Evolutionary conservation across 2,888 invertebrate species (phyloP).

Genomic region (Malacosoma neustria): DNA sequence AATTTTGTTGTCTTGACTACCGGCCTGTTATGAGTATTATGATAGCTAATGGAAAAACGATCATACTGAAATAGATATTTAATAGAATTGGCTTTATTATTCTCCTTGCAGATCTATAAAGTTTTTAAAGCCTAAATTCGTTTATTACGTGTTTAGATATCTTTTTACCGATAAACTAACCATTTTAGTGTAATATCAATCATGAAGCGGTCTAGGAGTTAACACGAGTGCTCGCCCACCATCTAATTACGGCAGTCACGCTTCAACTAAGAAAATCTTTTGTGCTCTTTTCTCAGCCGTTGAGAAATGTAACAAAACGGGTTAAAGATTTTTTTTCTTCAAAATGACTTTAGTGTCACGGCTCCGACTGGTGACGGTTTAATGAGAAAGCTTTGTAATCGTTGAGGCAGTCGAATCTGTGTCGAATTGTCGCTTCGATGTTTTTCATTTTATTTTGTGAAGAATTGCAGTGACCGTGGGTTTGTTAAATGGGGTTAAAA

Average conservation of each 20-base stretch:
- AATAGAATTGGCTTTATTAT: too few relatives aligned
- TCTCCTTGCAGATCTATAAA: too few relatives aligned
- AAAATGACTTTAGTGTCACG: conserved; percentile 68
- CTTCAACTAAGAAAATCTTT: conserved; percentile 68
- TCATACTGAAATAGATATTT: too few relatives aligned
- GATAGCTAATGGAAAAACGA: too few relatives aligned
- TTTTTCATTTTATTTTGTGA: conserved; percentile 50
- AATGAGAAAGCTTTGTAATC: conserved; percentile 71
- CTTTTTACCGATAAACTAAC: background rate
- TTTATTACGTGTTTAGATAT: too few relatives aligned
- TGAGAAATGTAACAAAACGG: conserved; percentile 65
- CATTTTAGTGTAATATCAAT: background rate
- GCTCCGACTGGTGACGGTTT: conserved; percentile 61
- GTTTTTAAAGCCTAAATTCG: too few relatives aligned
- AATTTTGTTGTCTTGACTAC: too few relatives aligned
- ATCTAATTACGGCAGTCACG: conserved; percentile 71
- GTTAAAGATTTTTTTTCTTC: conserved; percentile 50
- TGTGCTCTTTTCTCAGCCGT: conserved; percentile 65
- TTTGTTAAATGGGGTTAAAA: background rate
- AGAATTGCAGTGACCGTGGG: conserved; percentile 28
- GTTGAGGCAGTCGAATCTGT: conserved; percentile 57
- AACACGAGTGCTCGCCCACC: conserved; percentile 35
- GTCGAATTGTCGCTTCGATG: conserved; percentile 59
- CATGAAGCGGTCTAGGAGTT: conserved; percentile 1
- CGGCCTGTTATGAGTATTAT: too few relatives aligned